A percentile compares a stretch with the other conserved stretches of the same genome.
Conservation (phyloP, 2,113 vertebrate species). For the Limnothrissa miodon region DNA sequence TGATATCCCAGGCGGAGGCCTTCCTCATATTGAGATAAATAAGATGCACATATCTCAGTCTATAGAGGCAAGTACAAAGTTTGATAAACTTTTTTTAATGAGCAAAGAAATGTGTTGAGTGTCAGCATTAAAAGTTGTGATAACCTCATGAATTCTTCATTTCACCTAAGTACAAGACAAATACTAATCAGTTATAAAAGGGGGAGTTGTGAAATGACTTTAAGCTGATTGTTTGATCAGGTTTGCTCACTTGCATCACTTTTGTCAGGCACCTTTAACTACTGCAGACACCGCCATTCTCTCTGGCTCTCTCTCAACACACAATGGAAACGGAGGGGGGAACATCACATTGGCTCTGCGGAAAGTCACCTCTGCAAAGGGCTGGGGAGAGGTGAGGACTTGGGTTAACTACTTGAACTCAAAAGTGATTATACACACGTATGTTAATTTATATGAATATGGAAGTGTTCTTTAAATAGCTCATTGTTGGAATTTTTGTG, state of each 20-base stretch:
- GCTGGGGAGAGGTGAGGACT: constrained; percentile 89
- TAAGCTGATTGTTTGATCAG: not conserved
- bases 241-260: not conserved
- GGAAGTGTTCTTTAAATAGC: not conserved
- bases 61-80: constrained; percentile 81
- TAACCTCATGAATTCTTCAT: not conserved
- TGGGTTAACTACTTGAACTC: not conserved
- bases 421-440: not conserved
- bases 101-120: not conserved
- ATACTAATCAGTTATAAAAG: not conserved
- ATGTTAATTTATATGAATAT: not conserved
- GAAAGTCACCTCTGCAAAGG: constrained; percentile 88
- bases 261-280: constrained; percentile 86
- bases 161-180: not conserved
- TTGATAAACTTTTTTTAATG: not conserved
- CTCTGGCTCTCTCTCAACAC: constrained; percentile 93
- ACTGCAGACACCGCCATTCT: constrained; percentile 92
- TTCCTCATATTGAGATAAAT: constrained; percentile 95
- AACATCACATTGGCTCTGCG: constrained; percentile 89
- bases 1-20: constrained; percentile 75
- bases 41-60: constrained; percentile 99
- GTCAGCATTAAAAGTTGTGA: not conserved
- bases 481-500: not conserved
- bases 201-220: not conserved
- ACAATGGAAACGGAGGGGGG: constrained; percentile 95